A percentile compares a stretch with the other conserved stretches of the same genome.
phyloP scores from a whole-genome alignment of 2,888 invertebrate genomes.

The Calliphora vomitoria region DNA sequence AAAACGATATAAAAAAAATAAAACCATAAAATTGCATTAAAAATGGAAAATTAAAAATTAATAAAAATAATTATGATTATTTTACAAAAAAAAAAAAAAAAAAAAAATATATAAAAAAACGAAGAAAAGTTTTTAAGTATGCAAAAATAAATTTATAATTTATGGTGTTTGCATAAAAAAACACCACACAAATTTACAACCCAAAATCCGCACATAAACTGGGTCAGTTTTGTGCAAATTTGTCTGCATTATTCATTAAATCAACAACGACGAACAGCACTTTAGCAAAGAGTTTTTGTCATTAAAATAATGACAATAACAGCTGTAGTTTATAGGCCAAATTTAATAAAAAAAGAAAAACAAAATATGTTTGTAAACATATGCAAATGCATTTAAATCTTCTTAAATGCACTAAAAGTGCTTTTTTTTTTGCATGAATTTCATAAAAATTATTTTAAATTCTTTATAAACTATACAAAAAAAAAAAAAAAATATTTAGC shows the following conservation, averaged over 20 bases:
- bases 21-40: constrained; percentile 60
- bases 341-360: background rate
- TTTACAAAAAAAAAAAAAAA: constrained; percentile 2
- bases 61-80: constrained; percentile 20
- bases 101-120: background rate
- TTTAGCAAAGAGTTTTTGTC: background rate
- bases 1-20: constrained; percentile 83
- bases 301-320: constrained; percentile 61
- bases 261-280: constrained; percentile 53
- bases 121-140: constrained; percentile 11
- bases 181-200: background rate
- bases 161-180: constrained; percentile 15
- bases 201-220: constrained; percentile 17
- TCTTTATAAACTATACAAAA: constrained; percentile 11
- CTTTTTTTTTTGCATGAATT: constrained; percentile 35
- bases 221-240: constrained; percentile 56
- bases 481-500: constrained; percentile 25
- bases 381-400: constrained; percentile 58
- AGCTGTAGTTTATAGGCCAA: constrained; percentile 64
- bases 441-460: constrained; percentile 26
- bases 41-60: constrained; percentile 70
- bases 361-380: background rate
- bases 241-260: constrained; percentile 57
- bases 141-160: constrained; percentile 18
- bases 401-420: constrained; percentile 24